A percentile compares a stretch with the other conserved stretches of the same genome.
These are phyloP conservation scores for Xestobium rufovillosum DNA, from an alignment of 2,888 invertebrate genomes.

Conservation along the genomic window DNA sequence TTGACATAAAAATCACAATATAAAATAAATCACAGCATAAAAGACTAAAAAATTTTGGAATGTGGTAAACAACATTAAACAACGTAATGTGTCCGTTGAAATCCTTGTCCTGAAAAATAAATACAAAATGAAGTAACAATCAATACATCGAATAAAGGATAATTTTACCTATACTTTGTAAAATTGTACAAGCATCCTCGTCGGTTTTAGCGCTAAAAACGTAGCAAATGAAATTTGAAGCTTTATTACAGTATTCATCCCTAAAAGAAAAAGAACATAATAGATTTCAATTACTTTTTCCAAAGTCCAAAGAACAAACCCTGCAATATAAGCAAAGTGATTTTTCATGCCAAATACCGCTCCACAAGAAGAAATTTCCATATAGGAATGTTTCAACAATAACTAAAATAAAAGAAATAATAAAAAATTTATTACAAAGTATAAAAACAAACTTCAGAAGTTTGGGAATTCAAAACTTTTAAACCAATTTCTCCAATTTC, in stretches of 20 bases:
- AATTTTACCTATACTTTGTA: constrained; percentile 44
- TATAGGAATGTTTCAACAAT: constrained; percentile 51
- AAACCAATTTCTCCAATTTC: constrained; percentile 50
- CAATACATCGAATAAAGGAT: constrained; percentile 10
- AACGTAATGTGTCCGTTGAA: constrained; percentile 47
- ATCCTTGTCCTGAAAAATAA: constrained; percentile 43
- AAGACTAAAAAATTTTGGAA: constrained; percentile 1
- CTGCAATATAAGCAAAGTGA: constrained; percentile 56
- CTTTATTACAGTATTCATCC: constrained; percentile 44
- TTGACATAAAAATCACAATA: neutral
- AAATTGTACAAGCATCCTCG: constrained; percentile 42
- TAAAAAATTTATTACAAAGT: neutral
- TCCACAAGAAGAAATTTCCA: constrained; percentile 60
- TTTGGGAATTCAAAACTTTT: constrained; percentile 39
- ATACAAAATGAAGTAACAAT: constrained; percentile 10
- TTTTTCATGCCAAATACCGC: constrained; percentile 46
- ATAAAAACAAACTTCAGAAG: constrained; percentile 36
- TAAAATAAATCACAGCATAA: neutral
- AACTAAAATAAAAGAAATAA: constrained; percentile 42
- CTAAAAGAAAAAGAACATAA: constrained; percentile 33
- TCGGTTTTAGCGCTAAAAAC: constrained; percentile 43
- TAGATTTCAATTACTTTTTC: constrained; percentile 4
- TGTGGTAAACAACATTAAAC: constrained; percentile 32
- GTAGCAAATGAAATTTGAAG: constrained; percentile 44
- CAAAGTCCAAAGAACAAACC: constrained; percentile 40